Conservation (phyloP, 2,113 vertebrate genomes). For the Equus przewalskii region DNA sequence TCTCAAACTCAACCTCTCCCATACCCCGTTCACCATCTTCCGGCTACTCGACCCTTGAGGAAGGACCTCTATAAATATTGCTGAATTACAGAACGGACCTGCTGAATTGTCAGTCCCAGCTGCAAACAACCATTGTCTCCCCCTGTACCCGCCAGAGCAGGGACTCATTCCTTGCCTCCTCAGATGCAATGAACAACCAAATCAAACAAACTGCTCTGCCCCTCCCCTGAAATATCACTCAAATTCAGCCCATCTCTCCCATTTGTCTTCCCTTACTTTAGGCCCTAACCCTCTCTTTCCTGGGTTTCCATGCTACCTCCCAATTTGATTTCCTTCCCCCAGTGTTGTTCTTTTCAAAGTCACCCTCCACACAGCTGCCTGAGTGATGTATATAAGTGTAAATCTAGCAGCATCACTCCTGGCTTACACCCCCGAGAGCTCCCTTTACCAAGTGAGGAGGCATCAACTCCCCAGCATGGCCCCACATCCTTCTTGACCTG, state of each 20-base stretch:
- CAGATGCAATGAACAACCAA: background rate
- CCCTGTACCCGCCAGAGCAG: background rate
- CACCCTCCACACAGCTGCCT: background rate
- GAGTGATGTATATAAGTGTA: fast-evolving
- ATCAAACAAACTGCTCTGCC: background rate
- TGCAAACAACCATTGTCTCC: background rate
- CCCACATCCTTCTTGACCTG: background rate
- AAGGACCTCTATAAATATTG: background rate
- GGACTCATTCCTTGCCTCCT: background rate
- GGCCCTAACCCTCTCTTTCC: background rate
- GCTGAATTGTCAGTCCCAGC: background rate
- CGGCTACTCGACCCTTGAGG: background rate
- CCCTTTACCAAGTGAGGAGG: background rate
- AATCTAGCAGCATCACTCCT: background rate
- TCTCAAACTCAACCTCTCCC: background rate
- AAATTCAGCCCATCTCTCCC: background rate
- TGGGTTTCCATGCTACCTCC: background rate
- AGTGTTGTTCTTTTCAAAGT: background rate
- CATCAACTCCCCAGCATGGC: background rate
- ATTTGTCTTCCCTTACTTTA: background rate
- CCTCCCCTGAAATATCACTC: background rate
- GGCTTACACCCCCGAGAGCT: background rate
- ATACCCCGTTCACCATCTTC: background rate
- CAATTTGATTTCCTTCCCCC: background rate
- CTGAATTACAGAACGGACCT: background rate